These are phyloP conservation scores for Piprites chloris DNA, from an alignment of 2,113 vertebrate genomes.

Conservation along the genomic window DNA sequence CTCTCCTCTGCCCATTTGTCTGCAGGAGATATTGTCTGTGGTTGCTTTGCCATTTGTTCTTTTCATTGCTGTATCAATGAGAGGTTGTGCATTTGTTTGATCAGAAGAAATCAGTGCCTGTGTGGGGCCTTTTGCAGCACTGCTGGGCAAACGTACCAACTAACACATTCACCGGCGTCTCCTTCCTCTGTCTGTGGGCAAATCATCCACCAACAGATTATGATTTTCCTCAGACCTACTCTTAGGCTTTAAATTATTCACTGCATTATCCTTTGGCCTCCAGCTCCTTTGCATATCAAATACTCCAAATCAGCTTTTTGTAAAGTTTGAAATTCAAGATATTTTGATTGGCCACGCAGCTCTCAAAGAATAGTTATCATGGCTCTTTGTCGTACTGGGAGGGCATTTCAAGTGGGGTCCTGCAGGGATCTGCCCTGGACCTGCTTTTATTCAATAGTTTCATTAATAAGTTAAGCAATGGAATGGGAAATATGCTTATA, in stretches of 20 bases:
- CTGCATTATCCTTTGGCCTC: slow-evolving; percentile 33
- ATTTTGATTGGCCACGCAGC: background rate
- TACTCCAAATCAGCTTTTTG: slow-evolving; percentile 15
- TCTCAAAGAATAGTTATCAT: background rate
- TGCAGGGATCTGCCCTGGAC: slow-evolving; percentile 14
- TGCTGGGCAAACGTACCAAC: background rate
- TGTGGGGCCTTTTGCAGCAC: background rate
- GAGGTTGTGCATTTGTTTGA: fast-evolving
- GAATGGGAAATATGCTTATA: slow-evolving; percentile 17
- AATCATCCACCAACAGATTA: background rate
- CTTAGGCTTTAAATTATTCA: slow-evolving; percentile 42
- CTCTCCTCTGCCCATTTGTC: background rate
- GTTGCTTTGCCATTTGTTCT: background rate
- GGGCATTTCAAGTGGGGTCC: slow-evolving; percentile 20
- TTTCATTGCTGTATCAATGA: background rate
- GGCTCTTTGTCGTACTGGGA: background rate
- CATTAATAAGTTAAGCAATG: slow-evolving; percentile 43
- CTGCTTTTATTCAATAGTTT: slow-evolving; percentile 12
- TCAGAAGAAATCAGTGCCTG: background rate
- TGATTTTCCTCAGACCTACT: background rate
- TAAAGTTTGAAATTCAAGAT: slow-evolving; percentile 43
- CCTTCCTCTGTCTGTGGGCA: slow-evolving; percentile 11
- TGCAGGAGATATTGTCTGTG: background rate
- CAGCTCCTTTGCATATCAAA: slow-evolving; percentile 46
- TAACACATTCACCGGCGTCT: background rate